phyloP scores from a whole-genome alignment of 2,113 vertebrate species.

The Phalacrocorax aristotelis region DNA sequence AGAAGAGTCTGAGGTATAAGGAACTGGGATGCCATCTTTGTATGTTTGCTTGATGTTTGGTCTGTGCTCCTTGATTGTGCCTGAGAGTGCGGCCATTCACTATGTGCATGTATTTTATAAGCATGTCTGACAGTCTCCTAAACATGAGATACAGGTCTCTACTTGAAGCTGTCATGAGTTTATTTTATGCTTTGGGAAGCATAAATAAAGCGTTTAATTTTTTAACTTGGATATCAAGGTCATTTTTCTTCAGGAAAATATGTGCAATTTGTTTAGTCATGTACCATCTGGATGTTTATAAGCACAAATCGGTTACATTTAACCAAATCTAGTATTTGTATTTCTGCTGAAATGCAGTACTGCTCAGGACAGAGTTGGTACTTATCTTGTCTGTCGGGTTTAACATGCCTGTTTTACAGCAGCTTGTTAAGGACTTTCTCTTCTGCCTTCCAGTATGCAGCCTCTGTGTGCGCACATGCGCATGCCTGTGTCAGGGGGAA shows the following conservation, averaged over 20 bases:
- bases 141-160: constrained; percentile 8
- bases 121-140: neutral
- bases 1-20: neutral
- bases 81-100: neutral
- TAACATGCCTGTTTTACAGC: constrained; percentile 21
- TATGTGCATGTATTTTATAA: neutral
- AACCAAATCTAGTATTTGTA: constrained; percentile 58
- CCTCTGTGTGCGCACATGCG: neutral
- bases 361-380: constrained; percentile 2
- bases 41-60: neutral
- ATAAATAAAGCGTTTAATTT: constrained; percentile 58
- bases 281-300: constrained; percentile 69
- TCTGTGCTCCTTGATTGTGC: neutral
- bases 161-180: constrained; percentile 9
- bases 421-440: constrained; percentile 29
- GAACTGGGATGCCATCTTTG: neutral
- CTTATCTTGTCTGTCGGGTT: constrained; percentile 4
- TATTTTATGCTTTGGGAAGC: constrained; percentile 29
- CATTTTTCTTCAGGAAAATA: constrained; percentile 67
- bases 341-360: constrained; percentile 27
- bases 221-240: constrained; percentile 63
- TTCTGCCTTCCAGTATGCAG: constrained; percentile 26
- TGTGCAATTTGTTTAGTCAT: constrained; percentile 68
- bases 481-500: neutral
- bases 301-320: constrained; percentile 55